These are phyloP conservation scores for Antigone vipio DNA, from an alignment of 2,113 vertebrate species.

Conservation along the genomic window DNA sequence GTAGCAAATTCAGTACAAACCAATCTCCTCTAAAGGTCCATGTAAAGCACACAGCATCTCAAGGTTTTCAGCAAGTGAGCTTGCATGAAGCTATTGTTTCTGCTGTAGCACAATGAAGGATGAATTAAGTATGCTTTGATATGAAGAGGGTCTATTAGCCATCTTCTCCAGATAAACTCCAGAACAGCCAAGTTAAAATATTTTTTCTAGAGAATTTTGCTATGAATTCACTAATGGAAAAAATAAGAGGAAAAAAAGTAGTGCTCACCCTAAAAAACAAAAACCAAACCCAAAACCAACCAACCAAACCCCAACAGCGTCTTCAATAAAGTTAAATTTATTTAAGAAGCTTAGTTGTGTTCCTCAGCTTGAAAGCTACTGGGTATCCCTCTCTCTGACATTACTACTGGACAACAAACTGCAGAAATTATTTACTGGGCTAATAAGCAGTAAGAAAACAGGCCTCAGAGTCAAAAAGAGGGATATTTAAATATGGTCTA, in stretches of 20 bases:
- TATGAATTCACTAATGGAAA: not conserved
- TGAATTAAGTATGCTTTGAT: not conserved
- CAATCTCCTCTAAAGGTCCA: not conserved
- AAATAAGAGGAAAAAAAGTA: not conserved
- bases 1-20: not conserved
- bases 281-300: no score
- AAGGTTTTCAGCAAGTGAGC: not conserved
- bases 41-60: not conserved
- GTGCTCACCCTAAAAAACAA: not conserved
- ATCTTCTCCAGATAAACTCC: not conserved
- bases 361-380: not conserved
- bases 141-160: not conserved
- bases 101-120: not conserved
- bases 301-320: not conserved
- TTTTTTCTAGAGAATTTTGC: not conserved
- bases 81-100: not conserved
- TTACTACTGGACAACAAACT: not conserved
- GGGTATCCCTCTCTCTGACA: not conserved
- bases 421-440: not conserved
- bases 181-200: not conserved
- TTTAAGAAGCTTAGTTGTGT: not conserved
- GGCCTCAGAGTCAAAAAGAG: not conserved
- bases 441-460: not conserved
- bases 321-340: not conserved
- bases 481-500: not conserved